Conservation (phyloP, 92 coral and sea anemone genomes). For the Bergia sp. region DNA sequence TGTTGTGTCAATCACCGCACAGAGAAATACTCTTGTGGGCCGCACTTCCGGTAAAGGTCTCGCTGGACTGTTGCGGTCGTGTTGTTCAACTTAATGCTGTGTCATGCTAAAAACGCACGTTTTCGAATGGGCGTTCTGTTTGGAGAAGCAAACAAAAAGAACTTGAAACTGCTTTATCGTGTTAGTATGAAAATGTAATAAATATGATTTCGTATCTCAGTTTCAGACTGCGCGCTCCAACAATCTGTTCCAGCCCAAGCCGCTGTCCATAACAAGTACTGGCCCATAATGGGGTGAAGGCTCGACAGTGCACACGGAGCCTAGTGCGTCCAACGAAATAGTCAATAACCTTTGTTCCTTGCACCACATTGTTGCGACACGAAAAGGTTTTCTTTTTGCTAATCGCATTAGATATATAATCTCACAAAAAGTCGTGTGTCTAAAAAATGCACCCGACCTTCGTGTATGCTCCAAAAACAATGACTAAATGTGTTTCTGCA, state of each 20-base stretch:
- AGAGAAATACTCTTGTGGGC: neutral
- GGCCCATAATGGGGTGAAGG: too few species aligned
- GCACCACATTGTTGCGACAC: neutral
- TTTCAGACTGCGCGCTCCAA: neutral
- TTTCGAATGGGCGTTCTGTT: neutral
- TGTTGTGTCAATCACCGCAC: neutral
- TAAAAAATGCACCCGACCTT: neutral
- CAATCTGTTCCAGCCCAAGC: neutral
- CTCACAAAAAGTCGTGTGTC: neutral
- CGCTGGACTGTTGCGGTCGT: conserved; percentile 8
- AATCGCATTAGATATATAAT: conserved; percentile 5
- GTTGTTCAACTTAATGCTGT: neutral
- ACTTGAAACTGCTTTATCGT: neutral
- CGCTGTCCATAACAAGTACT: neutral
- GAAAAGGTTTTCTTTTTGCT: neutral
- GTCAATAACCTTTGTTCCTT: too few species aligned
- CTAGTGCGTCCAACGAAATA: too few species aligned
- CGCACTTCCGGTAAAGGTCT: conserved; percentile 21
- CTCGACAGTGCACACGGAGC: neutral
- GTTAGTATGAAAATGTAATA: neutral
- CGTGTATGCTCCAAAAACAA: neutral
- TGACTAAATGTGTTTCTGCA: neutral
- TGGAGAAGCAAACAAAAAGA: neutral
- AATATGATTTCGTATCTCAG: neutral
- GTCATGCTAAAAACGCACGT: neutral